Base-by-base conservation (phyloP, 2,113 vertebrate species). In the Oophaga pumilio region DNA sequence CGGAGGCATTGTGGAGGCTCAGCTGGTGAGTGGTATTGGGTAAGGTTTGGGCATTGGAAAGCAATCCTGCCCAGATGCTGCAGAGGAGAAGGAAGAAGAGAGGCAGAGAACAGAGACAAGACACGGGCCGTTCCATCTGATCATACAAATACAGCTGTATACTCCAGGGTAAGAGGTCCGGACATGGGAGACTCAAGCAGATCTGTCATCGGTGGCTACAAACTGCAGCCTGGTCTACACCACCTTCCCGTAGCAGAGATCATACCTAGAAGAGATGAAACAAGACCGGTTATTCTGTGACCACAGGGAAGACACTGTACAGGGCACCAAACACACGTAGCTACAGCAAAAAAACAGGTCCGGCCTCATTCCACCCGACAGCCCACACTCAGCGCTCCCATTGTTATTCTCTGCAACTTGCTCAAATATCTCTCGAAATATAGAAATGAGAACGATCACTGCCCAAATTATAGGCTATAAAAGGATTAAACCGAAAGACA, bases 41-140 rank as follows among this genome's bases (percentile, higher is more conserved):
- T 89, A 87, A 90, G 89, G 88, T 92, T 93, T 95, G 92, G 92
- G 93, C 91, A 87, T 89, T 87, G 28, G 90, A 86, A 90, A 93
- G 90, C 90, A 89, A 91, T 89, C 89, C 20, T 22, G 90, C 90
- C 88, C 93, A 82, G 76, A 77, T 84, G 89, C 89, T 53, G 84
- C 86, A 89, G 93, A 91, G 73, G 93, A 91, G 90, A 88, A 95
- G 87, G 88, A 95, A 86, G 28, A 91, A 85, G 90, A 91, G 90
- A 92, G 94, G 92, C 94, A 95, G 94, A 92, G 91, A 91, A 94
- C 91, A 89, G 78, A 24, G 77, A 28, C 85, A 74, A 86, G 13
- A 89, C 89, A 88, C 60, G 89, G 43, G 83, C 90, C 89, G 85
- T 91, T 89, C 91, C 90, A 92, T 92, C 88, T 87, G 92, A 85